phyloP scores from a whole-genome alignment of 1,140 invertebrate genomes.

The Nomia melanderi region DNA sequence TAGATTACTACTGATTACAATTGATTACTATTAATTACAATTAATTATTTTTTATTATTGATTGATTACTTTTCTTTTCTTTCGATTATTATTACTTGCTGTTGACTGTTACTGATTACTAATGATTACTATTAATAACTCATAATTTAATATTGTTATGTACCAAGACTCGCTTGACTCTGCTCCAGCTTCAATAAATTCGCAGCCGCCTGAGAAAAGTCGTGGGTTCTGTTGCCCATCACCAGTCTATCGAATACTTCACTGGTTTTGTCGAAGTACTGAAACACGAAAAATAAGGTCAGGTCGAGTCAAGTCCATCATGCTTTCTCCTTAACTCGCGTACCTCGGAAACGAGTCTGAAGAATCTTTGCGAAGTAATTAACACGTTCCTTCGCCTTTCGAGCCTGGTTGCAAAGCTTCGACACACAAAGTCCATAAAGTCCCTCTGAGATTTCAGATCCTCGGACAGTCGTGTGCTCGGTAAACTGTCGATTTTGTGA shows the following conservation, averaged over 20 bases:
- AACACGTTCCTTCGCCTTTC: constrained; percentile 88
- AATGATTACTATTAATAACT: too few relatives aligned
- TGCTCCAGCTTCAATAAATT: constrained; percentile 82
- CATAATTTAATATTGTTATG: constrained; percentile 15
- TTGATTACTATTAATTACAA: too few relatives aligned
- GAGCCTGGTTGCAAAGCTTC: constrained; percentile 88
- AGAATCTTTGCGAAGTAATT: constrained; percentile 89
- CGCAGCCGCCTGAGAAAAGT: constrained; percentile 81
- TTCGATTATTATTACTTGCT: too few relatives aligned
- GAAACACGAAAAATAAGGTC: constrained; percentile 48
- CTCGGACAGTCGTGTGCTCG: constrained; percentile 81
- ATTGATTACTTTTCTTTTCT: too few relatives aligned
- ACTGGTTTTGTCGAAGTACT: constrained; percentile 85
- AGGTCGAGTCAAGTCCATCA: too few relatives aligned
- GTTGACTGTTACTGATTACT: too few relatives aligned
- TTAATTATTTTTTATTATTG: too few relatives aligned
- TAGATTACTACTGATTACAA: too few relatives aligned
- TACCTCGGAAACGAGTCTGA: constrained; percentile 88
- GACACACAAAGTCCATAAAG: constrained; percentile 91
- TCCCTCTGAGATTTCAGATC: constrained; percentile 86
- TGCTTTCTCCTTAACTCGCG: background rate
- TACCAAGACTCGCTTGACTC: constrained; percentile 77
- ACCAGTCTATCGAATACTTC: constrained; percentile 86
- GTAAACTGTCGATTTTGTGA: constrained; percentile 84
- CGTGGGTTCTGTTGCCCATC: constrained; percentile 82